Evolutionary conservation across 2,888 invertebrate genomes (phyloP).

Genomic region (Melinaea marsaeus): DNA sequence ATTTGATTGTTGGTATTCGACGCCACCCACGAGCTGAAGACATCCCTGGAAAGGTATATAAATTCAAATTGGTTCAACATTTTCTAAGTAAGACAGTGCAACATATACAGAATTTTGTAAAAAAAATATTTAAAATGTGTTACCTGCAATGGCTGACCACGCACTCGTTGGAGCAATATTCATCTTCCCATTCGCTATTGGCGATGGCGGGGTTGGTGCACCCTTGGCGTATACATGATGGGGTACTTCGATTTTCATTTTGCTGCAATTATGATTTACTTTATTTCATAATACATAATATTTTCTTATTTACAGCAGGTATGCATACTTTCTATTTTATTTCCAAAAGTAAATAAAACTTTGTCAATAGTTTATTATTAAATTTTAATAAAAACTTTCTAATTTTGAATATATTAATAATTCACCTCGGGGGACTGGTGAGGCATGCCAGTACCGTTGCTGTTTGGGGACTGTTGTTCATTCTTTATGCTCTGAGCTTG

Average conservation of each 20-base stretch:
- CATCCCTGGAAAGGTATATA: conserved; percentile 83
- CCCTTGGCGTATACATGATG: conserved; percentile 90
- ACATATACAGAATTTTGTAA: neutral
- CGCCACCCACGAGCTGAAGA: conserved; percentile 93
- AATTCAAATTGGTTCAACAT: conserved; percentile 31
- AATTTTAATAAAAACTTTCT: neutral
- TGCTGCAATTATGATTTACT: conserved; percentile 47
- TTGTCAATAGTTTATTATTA: neutral
- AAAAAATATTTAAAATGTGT: conserved; percentile 10
- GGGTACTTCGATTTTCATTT: conserved; percentile 66
- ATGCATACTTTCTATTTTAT: neutral
- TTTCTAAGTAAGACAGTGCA: no score
- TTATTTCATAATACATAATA: conserved; percentile 1
- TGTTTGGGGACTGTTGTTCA: conserved; percentile 71
- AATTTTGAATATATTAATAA: conserved; percentile 7
- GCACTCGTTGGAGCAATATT: conserved; percentile 98
- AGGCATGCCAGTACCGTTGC: conserved; percentile 65
- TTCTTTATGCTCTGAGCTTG: conserved; percentile 56
- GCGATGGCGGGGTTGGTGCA: conserved; percentile 94
- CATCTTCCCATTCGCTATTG: conserved; percentile 97
- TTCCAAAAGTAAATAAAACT: no score
- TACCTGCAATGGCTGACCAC: conserved; percentile 96
- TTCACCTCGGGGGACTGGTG: conserved; percentile 63
- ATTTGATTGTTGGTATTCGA: conserved; percentile 89
- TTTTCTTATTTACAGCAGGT: neutral